A percentile compares a stretch with the other conserved stretches of the same genome.
Conservation (phyloP, 1,140 invertebrate genomes). For the Melipona quadrifasciata region DNA sequence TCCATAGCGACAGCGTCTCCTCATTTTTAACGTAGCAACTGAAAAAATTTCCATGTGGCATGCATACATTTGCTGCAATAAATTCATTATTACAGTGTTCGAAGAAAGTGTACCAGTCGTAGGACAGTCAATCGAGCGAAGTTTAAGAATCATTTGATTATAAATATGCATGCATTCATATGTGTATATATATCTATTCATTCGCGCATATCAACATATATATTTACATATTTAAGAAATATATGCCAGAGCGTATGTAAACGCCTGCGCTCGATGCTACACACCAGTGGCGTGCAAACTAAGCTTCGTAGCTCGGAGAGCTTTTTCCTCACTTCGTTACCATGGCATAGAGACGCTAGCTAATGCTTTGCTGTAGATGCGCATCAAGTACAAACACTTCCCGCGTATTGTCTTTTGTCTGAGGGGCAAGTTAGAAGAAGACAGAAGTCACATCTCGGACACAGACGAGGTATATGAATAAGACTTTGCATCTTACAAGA, state of each 20-base stretch:
- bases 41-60: background rate
- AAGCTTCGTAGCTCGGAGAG: background rate
- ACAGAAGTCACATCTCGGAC: background rate
- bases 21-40: background rate
- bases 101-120: background rate
- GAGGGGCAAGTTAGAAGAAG: background rate
- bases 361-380: background rate
- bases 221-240: conserved; percentile 3
- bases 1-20: background rate
- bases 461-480: background rate
- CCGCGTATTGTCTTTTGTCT: conserved; percentile 7
- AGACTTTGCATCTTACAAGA: no score
- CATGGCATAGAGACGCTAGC: background rate
- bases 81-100: background rate
- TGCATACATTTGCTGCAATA: background rate
- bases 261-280: conserved; percentile 40
- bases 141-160: conserved; percentile 1
- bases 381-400: background rate
- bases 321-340: background rate
- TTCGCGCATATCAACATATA: conserved; percentile 2
- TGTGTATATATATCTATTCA: background rate
- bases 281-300: background rate
- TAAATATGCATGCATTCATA: background rate
- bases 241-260: background rate
- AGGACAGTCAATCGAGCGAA: background rate